Base-by-base conservation (phyloP, 2,797 vertebrate genomes). In the Oreortyx pictus region DNA sequence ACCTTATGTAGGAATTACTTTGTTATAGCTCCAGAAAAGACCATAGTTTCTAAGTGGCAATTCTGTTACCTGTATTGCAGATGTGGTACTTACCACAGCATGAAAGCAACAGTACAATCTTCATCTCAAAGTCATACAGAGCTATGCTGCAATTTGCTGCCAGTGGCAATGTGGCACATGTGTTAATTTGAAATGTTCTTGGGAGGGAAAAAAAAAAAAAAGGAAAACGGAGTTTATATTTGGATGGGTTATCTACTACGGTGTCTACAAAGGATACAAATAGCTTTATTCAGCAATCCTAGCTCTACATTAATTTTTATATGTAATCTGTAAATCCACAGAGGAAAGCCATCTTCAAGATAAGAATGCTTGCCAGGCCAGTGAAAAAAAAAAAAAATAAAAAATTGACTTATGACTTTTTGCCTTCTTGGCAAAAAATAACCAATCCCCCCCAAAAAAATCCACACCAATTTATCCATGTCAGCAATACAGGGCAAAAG, bases 71-170 rank as follows among this genome's bases (percentile, higher is more conserved):
- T 96, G 95, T 92, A 94, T 92, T 92, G 91, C 11, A 25, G 91
- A 97, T 92, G 96, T 97, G 95, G 95, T 97, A 97, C 97, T 98
- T 97, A 97, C 97, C 97, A 97, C 97, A 97, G 97, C 96, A 71
- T 92, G 96, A 96, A 96, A 95, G 94, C 96, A 96, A 95, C 92
- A 85, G 90, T 65, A 97, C 77, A 83, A 56, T 61, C 90, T 95
- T 97, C 96, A 96, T 95, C 97, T 97, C 95, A 96, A 96, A 97
- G 92, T 92, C 93, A 97, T 96, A 87, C 47, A 95, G 87, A 94
- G 94, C 96, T 97, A 97, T 88, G 90, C 96, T 97, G 96, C 96
- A 97, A 97, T 97, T 97, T 97, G 95, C 92, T 92, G 97, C 97
- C 47, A 57, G 77, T 96, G 92, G 95, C 93, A 95, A 88, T 92